These are phyloP conservation scores for Ceyx erithaca DNA, from an alignment of 2,797 vertebrate species.

Conservation along the genomic window DNA sequence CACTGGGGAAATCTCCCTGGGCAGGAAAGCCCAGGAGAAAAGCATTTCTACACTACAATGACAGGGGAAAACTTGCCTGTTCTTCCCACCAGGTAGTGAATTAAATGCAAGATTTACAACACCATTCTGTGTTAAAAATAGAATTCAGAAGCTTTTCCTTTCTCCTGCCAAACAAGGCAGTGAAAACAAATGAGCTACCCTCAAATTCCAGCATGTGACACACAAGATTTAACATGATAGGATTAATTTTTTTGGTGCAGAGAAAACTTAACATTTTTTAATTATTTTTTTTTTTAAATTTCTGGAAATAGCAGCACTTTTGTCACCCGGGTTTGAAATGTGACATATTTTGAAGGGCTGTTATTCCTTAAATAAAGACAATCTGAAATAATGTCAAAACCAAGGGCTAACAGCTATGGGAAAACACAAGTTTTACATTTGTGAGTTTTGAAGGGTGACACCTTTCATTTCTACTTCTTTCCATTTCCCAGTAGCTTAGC, in stretches of 20 bases:
- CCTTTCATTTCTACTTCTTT: not conserved
- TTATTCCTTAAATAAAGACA: slow-evolving; percentile 42
- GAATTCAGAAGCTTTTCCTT: not conserved
- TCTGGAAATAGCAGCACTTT: slow-evolving; percentile 34
- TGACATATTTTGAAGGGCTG: slow-evolving; percentile 44
- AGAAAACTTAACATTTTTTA: not conserved
- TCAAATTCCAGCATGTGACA: not conserved
- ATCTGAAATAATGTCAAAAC: slow-evolving; percentile 39
- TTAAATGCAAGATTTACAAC: slow-evolving; percentile 23
- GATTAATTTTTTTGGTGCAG: not conserved
- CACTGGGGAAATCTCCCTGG: not conserved
- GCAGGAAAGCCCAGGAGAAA: not conserved
- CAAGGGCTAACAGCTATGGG: not conserved
- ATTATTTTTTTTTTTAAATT: no score
- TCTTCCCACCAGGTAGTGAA: slow-evolving; percentile 16
- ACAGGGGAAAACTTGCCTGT: fast-evolving
- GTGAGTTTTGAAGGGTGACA: not conserved
- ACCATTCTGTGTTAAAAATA: not conserved
- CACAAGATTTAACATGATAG: not conserved
- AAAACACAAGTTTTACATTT: not conserved
- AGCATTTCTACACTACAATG: not conserved
- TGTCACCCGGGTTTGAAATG: not conserved
- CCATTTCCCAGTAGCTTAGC: not conserved
- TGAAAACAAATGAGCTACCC: slow-evolving; percentile 26
- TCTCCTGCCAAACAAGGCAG: not conserved